phyloP scores from a whole-genome alignment of 2,113 vertebrate genomes.

The Trachemys scripta region DNA sequence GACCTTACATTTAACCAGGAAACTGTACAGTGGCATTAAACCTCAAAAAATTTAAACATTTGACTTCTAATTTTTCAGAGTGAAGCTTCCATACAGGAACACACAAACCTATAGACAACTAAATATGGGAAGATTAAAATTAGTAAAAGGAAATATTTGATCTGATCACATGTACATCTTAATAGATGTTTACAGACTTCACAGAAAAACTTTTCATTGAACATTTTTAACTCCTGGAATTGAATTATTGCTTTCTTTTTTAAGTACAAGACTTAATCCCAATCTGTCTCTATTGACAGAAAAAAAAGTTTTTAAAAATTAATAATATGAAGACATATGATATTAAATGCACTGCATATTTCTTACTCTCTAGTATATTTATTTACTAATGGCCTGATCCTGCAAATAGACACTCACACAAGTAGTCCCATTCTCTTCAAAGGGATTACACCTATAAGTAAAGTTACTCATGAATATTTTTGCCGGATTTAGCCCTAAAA shows the following conservation, averaged over 20 bases:
- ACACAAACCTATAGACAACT: neutral
- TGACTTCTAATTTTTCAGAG: slow-evolving; percentile 4
- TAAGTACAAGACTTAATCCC: neutral
- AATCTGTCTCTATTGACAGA: neutral
- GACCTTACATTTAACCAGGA: slow-evolving; percentile 77
- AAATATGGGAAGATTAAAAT: neutral
- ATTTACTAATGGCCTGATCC: neutral
- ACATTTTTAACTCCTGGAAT: neutral
- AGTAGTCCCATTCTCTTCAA: neutral
- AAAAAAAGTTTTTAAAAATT: neutral
- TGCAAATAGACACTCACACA: neutral
- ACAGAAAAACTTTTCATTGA: neutral
- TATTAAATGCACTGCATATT: neutral
- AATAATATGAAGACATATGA: rapidly evolving
- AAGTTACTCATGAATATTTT: neutral
- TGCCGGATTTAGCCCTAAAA: neutral
- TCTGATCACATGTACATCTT: neutral
- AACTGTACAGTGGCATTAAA: slow-evolving; percentile 68
- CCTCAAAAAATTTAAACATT: slow-evolving; percentile 59
- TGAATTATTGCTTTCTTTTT: neutral
- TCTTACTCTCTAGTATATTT: rapidly evolving
- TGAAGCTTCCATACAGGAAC: neutral
- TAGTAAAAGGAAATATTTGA: slow-evolving; percentile 53
- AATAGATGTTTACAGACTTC: slow-evolving; percentile 47
- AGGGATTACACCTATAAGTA: rapidly evolving